These are phyloP conservation scores for Drosophila orosa DNA, from an alignment of 1,140 invertebrate genomes.

Conservation along the genomic window DNA sequence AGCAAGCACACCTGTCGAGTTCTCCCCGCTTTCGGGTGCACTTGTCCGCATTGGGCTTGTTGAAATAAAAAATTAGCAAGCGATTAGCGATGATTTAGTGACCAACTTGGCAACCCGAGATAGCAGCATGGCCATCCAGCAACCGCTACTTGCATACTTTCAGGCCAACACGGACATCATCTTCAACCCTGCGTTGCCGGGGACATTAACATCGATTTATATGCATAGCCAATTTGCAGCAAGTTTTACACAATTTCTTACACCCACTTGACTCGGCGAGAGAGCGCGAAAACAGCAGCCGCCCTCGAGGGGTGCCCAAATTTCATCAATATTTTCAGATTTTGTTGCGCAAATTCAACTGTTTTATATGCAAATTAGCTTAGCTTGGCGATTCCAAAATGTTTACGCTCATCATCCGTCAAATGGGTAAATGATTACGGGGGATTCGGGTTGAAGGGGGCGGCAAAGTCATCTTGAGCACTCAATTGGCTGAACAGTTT, in stretches of 20 bases:
- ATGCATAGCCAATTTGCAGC: conserved; percentile 84
- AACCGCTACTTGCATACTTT: conserved; percentile 53
- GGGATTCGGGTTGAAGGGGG: background rate
- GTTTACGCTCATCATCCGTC: conserved; percentile 48
- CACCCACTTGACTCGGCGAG: conserved; percentile 79
- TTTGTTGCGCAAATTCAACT: conserved; percentile 78
- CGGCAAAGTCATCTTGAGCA: conserved; percentile 36
- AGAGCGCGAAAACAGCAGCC: conserved; percentile 41
- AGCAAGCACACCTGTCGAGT: conserved; percentile 52
- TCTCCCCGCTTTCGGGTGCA: conserved; percentile 11
- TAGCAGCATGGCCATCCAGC: background rate
- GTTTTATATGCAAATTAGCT: conserved; percentile 84
- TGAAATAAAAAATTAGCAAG: conserved; percentile 44
- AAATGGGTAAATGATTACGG: conserved; percentile 68
- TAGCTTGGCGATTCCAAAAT: conserved; percentile 63
- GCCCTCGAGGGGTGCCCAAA: conserved; percentile 65
- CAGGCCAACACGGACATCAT: conserved; percentile 14
- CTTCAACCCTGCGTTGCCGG: conserved; percentile 13
- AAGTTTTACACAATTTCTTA: conserved; percentile 84
- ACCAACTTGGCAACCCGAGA: conserved; percentile 1
- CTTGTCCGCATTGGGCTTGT: conserved; percentile 9
- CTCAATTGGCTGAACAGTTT: conserved; percentile 52
- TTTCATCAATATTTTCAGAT: conserved; percentile 83
- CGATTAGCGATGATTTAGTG: conserved; percentile 57
- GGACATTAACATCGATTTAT: conserved; percentile 84